These are phyloP conservation scores for Carabus problematicus DNA, from an alignment of 2,888 invertebrate genomes.

Conservation along the genomic window DNA sequence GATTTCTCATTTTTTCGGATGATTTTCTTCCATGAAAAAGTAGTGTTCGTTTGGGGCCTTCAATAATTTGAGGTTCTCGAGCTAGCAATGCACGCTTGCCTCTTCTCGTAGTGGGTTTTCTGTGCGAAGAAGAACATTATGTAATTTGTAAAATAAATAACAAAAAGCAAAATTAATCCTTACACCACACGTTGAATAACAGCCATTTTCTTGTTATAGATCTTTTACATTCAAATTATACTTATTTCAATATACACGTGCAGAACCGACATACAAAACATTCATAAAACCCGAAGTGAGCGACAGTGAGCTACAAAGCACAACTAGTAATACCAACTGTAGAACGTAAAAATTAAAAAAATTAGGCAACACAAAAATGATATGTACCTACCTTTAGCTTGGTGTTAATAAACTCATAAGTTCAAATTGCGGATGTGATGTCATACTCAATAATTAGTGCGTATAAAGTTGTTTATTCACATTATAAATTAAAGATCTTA, in stretches of 20 bases:
- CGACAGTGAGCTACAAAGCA: not conserved
- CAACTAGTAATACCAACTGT: not conserved
- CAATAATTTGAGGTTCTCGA: constrained; percentile 86
- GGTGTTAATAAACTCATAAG: too few species aligned
- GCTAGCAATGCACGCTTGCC: constrained; percentile 85
- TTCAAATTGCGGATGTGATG: too few species aligned
- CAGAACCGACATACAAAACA: not conserved
- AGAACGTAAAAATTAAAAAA: not conserved
- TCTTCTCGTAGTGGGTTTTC: constrained; percentile 87
- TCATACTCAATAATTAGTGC: too few species aligned
- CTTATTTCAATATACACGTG: constrained; percentile 13
- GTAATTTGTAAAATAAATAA: constrained; percentile 23
- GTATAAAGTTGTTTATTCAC: too few species aligned
- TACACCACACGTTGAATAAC: constrained; percentile 59
- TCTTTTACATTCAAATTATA: constrained; percentile 1
- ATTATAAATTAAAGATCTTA: too few species aligned
- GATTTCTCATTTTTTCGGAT: constrained; percentile 71
- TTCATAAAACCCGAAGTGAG: not conserved
- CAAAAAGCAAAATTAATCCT: constrained; percentile 46
- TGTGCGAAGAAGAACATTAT: constrained; percentile 57
- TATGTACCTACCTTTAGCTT: too few species aligned
- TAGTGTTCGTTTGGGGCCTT: constrained; percentile 84
- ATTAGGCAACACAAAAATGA: too few species aligned
- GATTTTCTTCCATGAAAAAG: constrained; percentile 87
- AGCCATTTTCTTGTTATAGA: constrained; percentile 52